These are phyloP conservation scores for Chondrosia reniformis DNA, from an alignment of 37 sponge, comb jelly and placozoan genomes.

Conservation along the genomic window DNA sequence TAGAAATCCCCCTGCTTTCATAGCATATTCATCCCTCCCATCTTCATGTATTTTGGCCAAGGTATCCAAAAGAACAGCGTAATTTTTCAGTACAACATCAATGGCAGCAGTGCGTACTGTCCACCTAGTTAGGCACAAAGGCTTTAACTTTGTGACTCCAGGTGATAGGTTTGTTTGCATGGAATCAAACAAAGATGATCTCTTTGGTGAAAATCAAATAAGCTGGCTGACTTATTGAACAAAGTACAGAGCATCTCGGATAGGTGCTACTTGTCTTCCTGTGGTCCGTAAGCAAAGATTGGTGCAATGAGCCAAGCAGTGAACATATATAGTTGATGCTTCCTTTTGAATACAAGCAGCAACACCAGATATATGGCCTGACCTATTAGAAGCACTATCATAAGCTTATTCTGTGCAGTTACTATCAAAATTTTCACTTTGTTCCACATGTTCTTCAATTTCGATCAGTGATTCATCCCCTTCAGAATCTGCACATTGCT, in stretches of 20 bases:
- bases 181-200: constrained; percentile 11
- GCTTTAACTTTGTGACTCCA: constrained; percentile 17
- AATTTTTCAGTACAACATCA: constrained; percentile 28
- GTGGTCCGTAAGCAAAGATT: constrained; percentile 42
- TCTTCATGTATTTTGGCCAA: constrained; percentile 18
- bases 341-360: constrained; percentile 39
- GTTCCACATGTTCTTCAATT: neutral
- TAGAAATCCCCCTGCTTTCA: neutral
- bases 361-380: constrained; percentile 43
- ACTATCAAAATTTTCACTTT: neutral
- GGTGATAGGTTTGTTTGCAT: constrained; percentile 27
- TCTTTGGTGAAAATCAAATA: constrained; percentile 46
- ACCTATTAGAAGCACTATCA: constrained; percentile 48
- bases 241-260: constrained; percentile 40
- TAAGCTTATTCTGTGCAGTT: constrained; percentile 54
- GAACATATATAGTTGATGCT: constrained; percentile 37
- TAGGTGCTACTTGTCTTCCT: constrained; percentile 4
- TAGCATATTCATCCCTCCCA: neutral
- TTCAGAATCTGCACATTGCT: neutral
- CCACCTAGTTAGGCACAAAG: constrained; percentile 60
- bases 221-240: constrained; percentile 34
- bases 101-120: constrained; percentile 51
- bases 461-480: neutral
- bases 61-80: constrained; percentile 12
- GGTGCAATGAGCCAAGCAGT: constrained; percentile 58